Base-by-base conservation (phyloP, 2,113 vertebrate genomes). In the Sylvilagus bachmani region DNA sequence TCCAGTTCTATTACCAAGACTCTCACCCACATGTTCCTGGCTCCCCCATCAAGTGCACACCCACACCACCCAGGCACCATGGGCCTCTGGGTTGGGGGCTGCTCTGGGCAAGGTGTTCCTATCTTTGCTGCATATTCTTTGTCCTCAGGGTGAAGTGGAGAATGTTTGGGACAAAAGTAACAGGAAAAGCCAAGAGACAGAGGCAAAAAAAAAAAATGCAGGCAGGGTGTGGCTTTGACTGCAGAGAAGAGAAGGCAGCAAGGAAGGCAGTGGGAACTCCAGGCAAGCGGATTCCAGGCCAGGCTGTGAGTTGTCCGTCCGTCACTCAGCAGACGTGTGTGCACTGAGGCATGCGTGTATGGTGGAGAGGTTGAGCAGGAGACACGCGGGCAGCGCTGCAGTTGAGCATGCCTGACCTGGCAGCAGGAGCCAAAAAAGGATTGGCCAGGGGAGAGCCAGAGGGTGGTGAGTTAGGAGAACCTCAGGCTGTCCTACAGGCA, bases 401-500 rank as follows among this genome's bases (percentile, higher is more conserved):
- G 14, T 44, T 19, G 51, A 62, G 70, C 73, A n/a, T 22, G 79
- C 9, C 53, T 19, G 33, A 86, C 0, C 0, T 0, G 1, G 24
- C 11, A 24, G 80, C 31, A 38, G 22, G 25, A 27, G 51, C 0
- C 1, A 55, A 53, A 7, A 29, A 1, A 31, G 79, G 13, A 24
- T n/a, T 9, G 13, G 24, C 2, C 21, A 29, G 49, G 44, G 13
- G n/a, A 38, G 0, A 1, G 17, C 10, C 10, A 1, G 27, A 51
- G 1, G 38, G 7, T 10, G 7, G 7, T 1, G 9, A 38, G 22
- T 22, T 22, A 12, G 17, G 24, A 79, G 49, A 51, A 64, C 29
- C 6, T 83, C 2, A 1, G 44, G 44, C 2, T 33, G 0, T 0
- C 3, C 33, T 11, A 7, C 7, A 0, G 12, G 27, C 1, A 4